Conservation (phyloP, 2,113 vertebrate genomes). For the Xiphias gladius region DNA sequence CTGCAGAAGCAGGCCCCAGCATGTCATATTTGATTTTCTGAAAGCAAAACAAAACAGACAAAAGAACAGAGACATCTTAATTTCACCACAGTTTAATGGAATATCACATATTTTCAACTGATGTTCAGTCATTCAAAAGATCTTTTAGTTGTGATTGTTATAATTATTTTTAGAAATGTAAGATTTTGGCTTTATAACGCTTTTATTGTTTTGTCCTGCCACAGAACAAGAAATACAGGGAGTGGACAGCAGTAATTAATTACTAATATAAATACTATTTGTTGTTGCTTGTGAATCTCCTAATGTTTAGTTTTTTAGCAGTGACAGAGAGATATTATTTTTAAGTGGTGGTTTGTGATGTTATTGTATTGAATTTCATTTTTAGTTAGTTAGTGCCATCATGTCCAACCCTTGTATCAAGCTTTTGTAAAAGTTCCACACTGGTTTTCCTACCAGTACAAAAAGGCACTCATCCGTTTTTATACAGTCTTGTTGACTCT, state of each 20-base stretch:
- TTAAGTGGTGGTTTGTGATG: not conserved
- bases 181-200: not conserved
- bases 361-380: not conserved
- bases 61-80: constrained; percentile 26
- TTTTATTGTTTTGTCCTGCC: constrained; percentile 1
- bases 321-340: constrained; percentile 6
- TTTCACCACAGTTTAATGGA: constrained; percentile 29
- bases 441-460: not conserved
- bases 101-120: not conserved
- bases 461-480: not conserved
- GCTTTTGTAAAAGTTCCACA: not conserved
- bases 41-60: constrained; percentile 21
- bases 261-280: not conserved
- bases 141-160: constrained; percentile 7
- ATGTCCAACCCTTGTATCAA: not conserved
- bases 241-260: not conserved
- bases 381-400: not conserved
- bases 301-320: not conserved
- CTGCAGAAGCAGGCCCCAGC: not conserved
- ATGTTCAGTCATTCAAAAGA: not conserved
- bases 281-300: not conserved
- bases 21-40: constrained; percentile 20
- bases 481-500: not conserved
- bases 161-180: not conserved
- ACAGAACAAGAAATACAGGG: not conserved